These are phyloP conservation scores for Aulostomus chinensis DNA, from an alignment of 2,797 vertebrate species.

Conservation along the genomic window DNA sequence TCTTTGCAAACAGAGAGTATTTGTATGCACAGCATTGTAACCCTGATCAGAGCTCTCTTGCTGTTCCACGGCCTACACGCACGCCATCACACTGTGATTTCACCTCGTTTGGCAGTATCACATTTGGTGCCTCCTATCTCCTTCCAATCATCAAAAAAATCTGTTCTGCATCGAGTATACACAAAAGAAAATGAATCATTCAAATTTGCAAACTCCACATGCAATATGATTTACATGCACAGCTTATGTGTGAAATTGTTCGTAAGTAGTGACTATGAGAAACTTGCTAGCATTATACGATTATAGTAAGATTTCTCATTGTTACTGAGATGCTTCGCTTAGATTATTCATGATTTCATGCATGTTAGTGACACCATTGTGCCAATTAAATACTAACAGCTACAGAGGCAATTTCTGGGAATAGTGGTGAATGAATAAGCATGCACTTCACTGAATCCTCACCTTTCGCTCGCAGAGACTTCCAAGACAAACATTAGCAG, in stretches of 20 bases:
- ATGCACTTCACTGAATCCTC: conserved; percentile 20
- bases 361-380: conserved; percentile 14
- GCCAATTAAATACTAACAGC: conserved; percentile 29
- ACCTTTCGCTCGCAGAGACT: conserved; percentile 16
- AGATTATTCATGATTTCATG: conserved; percentile 26
- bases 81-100: conserved; percentile 60
- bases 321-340: conserved; percentile 5
- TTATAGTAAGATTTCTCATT: no score
- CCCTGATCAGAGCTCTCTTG: conserved; percentile 23
- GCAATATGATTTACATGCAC: conserved; percentile 4
- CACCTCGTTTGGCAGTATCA: conserved; percentile 38
- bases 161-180: background rate
- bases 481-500: conserved; percentile 2
- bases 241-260: background rate
- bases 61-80: conserved; percentile 28
- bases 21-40: conserved; percentile 28
- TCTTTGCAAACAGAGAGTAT: conserved; percentile 12
- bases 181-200: conserved; percentile 19
- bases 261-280: background rate
- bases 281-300: no score
- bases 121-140: conserved; percentile 20
- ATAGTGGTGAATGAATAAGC: conserved; percentile 15
- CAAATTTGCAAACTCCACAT: background rate
- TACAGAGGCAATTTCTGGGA: conserved; percentile 16
- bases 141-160: conserved; percentile 11